These are phyloP conservation scores for Xiphophorus birchmanni DNA, from an alignment of 2,797 vertebrate genomes.

Conservation along the genomic window DNA sequence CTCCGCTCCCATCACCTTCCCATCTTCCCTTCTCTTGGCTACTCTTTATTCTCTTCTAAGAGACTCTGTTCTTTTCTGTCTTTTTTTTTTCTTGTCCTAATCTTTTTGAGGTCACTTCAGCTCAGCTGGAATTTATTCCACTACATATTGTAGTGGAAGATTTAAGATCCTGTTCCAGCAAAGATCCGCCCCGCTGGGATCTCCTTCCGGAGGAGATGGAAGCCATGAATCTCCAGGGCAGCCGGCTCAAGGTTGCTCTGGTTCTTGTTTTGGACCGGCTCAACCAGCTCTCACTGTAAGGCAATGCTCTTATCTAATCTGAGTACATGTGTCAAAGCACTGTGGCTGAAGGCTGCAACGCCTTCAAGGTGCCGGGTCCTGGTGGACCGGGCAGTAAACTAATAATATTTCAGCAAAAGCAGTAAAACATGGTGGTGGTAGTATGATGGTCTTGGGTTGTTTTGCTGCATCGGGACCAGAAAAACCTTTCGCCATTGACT, in stretches of 20 bases:
- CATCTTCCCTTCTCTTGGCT: slow-evolving; percentile 54
- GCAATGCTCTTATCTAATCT: neutral
- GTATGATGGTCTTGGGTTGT: neutral
- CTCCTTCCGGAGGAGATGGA: slow-evolving; percentile 52
- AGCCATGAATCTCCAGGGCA: slow-evolving; percentile 27
- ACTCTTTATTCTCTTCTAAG: slow-evolving; percentile 44
- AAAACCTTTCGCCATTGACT: neutral
- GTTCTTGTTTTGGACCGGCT: neutral
- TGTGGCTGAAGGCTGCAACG: neutral
- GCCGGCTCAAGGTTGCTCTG: slow-evolving; percentile 33
- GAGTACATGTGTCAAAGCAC: neutral
- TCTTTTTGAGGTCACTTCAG: slow-evolving; percentile 61
- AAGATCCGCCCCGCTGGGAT: slow-evolving; percentile 31
- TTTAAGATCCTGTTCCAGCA: slow-evolving; percentile 32
- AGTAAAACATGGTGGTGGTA: neutral
- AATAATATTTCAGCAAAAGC: neutral
- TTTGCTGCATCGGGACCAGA: neutral
- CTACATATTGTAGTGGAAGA: slow-evolving; percentile 19
- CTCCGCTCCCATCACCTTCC: slow-evolving; percentile 68
- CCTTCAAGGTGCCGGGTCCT: neutral
- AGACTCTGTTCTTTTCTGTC: slow-evolving; percentile 34
- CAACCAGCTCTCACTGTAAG: neutral
- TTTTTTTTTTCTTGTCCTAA: slow-evolving; percentile 29
- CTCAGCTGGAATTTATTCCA: slow-evolving; percentile 37
- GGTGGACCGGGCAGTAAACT: neutral